Evolutionary conservation across 2,113 vertebrate species (phyloP).

Genomic region (Martes martes): DNA sequence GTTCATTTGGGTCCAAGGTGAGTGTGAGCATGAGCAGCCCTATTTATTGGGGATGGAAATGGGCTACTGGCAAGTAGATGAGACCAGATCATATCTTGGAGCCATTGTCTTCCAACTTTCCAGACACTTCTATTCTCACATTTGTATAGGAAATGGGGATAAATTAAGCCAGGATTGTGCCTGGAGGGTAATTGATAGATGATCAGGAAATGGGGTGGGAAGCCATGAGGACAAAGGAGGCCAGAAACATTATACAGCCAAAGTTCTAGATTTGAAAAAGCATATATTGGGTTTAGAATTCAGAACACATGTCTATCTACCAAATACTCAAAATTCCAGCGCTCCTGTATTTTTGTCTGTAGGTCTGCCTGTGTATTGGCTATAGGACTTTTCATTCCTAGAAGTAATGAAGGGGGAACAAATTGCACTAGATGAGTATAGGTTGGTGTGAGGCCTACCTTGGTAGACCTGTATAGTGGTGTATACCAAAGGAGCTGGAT

Average conservation of each 20-base stretch:
- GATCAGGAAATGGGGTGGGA: not conserved
- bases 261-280: not conserved
- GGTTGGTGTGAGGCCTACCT: not conserved
- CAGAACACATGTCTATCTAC: not conserved
- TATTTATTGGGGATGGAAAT: not conserved
- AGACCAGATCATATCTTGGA: not conserved
- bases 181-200: not conserved
- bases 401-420: not conserved
- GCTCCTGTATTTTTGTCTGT: not conserved
- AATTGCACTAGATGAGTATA: not conserved
- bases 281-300: not conserved
- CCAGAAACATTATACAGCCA: not conserved
- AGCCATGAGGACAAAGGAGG: not conserved
- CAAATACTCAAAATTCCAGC: not conserved
- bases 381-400: not conserved
- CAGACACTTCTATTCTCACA: not conserved
- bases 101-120: not conserved
- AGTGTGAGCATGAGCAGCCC: not conserved
- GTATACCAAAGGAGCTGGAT: not conserved
- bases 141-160: not conserved
- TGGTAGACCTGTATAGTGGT: not conserved
- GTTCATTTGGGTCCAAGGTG: slow-evolving; percentile 28
- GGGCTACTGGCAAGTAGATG: not conserved
- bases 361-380: not conserved
- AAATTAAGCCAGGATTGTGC: not conserved